Base-by-base conservation (phyloP, 2,797 vertebrate genomes). In the Poecilia gillii region DNA sequence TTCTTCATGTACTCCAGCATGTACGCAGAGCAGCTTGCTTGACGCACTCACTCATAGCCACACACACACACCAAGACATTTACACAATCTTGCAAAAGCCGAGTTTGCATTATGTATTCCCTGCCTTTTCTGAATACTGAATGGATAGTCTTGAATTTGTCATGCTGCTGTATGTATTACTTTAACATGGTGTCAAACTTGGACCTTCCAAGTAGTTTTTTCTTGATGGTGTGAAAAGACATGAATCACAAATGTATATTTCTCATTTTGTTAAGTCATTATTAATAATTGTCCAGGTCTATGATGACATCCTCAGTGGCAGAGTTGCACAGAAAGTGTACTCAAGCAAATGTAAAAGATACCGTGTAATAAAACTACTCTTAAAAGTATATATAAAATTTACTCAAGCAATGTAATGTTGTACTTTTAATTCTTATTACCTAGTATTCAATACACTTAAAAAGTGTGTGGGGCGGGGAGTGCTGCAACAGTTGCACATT, bases 41-140 rank as follows among this genome's bases (percentile, higher is more conserved):
- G 45, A 88, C 59, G 82, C 73, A 71, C 78, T 73, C 71, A 28
- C 0, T 2, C 43, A 12, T n/a, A 59, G 6, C 28, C 62, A 64
- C 28, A 57, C 4, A 57, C 3, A 36, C 36, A 62, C 31, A 45
- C 51, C 57, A 39, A 76, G 72, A 79, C 81, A 89, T 70, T 75
- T 79, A 47, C 68, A 78, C 78, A 77, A 45, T 73, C 33, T 70
- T 59, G 8, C 39, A 76, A 12, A 51, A 51, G 49, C 79, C 33
- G 18, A 13, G 64, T 59, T 59, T 86, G 59, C 81, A 89, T 88
- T 83, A 85, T 88, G 57, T 64, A 84, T 82, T 82, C 72, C 51
- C 36, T 64, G 6, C 46, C 5, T 57, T 28, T 83, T 49, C 64
- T 49, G 53, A 47, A 36, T 62, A 74, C 31, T 2, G 0, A 81